Percentiles rank a stretch among this genome's conserved stretches.
Evolutionary conservation across 2,888 invertebrate genomes (phyloP).

Genomic region (Drosophila multiciliata): DNA sequence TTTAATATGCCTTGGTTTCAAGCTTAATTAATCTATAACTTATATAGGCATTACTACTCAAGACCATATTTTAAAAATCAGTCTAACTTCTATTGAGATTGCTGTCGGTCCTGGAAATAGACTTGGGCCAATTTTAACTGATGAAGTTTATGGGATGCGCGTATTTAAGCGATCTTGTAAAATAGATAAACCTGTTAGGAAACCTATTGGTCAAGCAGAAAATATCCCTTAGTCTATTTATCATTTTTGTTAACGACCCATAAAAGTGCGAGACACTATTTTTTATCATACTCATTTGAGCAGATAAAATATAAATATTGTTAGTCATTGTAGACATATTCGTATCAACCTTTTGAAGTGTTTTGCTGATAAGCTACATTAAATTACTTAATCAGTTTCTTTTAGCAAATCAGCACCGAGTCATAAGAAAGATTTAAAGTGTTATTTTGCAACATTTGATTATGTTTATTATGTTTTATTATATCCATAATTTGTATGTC

Average conservation of each 20-base stretch:
- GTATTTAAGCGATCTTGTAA: neutral
- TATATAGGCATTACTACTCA: constrained; percentile 3
- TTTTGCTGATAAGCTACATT: constrained; percentile 42
- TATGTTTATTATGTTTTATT: constrained; percentile 49
- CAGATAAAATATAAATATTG: constrained; percentile 31
- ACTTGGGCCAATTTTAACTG: neutral
- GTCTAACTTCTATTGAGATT: neutral
- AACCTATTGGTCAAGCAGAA: neutral
- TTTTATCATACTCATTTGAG: constrained; percentile 39
- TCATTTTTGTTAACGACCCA: constrained; percentile 3
- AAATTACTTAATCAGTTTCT: constrained; percentile 13
- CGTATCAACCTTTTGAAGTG: constrained; percentile 23
- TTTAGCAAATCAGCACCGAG: constrained; percentile 34
- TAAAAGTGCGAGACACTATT: constrained; percentile 11
- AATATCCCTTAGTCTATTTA: constrained; percentile 4
- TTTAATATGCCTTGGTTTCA: neutral
- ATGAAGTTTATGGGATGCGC: neutral
- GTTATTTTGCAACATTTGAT: constrained; percentile 51
- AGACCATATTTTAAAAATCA: constrained; percentile 26
- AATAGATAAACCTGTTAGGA: neutral
- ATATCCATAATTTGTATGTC: constrained; percentile 56
- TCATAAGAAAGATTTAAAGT: constrained; percentile 31
- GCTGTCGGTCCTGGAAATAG: neutral
- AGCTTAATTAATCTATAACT: neutral
- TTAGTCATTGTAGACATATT: constrained; percentile 17